Evolutionary conservation across 2,113 vertebrate genomes (phyloP).

Genomic region (Vicugna pacos): DNA sequence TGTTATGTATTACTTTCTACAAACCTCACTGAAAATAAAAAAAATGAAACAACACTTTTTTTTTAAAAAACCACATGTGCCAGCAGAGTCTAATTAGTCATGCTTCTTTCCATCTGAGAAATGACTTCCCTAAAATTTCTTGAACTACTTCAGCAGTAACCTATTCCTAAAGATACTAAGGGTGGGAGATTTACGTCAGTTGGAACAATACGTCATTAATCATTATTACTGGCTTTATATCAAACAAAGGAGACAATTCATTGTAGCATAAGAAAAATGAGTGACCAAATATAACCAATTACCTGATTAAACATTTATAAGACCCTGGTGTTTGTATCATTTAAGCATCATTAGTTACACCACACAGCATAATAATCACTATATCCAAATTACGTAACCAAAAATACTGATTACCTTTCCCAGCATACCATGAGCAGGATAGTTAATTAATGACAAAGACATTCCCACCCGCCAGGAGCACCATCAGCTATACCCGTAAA

Average conservation of each 20-base stretch:
- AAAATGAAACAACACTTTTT: neutral
- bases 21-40: neutral
- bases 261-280: neutral
- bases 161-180: neutral
- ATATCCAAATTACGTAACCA: neutral
- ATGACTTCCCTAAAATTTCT: neutral
- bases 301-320: neutral
- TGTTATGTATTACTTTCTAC: neutral
- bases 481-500: too few species aligned
- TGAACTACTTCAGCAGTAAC: neutral
- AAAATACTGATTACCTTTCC: too few species aligned
- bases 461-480: too few species aligned
- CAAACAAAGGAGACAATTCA: slow-evolving; percentile 25
- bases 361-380: neutral
- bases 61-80: neutral
- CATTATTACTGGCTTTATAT: neutral
- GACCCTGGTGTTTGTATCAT: neutral
- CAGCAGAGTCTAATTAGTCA: neutral
- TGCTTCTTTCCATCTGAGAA: neutral
- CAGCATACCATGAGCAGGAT: too few species aligned
- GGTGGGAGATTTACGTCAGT: neutral
- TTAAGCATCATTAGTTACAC: neutral
- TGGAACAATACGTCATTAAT: neutral
- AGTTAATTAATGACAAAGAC: too few species aligned
- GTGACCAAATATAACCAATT: neutral